Base-by-base conservation (phyloP, 2,113 vertebrate species). In the Nibea coibor region DNA sequence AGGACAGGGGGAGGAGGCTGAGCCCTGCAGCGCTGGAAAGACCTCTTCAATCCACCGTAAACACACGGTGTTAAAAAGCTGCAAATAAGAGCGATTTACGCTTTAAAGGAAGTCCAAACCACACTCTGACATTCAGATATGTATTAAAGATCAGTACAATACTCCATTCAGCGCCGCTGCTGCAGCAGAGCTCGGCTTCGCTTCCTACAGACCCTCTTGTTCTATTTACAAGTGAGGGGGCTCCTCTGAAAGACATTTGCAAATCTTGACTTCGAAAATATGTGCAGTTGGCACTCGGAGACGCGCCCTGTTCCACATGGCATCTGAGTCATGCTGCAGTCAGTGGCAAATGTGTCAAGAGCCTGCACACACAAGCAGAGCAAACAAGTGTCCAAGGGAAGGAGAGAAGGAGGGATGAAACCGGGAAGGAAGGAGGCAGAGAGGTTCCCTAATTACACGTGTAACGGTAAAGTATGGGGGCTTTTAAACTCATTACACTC, bases 201-300 rank as follows among this genome's bases (percentile, higher is more conserved):
- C 78, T 45, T 84, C 78, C 76, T 51, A 80, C 86, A 74, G 90
- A 86, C 70, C 70, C 77, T 39, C 35, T 89, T 80, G 74, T 85
- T 80, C 84, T 89, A 28, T 91, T 89, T 81, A 79, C 81, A 81
- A 93, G 88, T 87, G 86, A 87, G 88, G 90, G 91, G 91, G 85
- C 88, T 85, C 82, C 35, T 80, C 87, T 93, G 87, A 94, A 82
- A 91, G 84, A 89, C 89, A 78, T 93, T 91, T 88, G 89, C 94
- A 94, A 91, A 96, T 96, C 91, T 92, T 95, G 93, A 95, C 94
- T 95, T 87, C 87, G 87, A 90, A 96, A 95, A 83, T 93, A 95
- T 94, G 94, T 75, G 79, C 91, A 94, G 82, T 93, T 96, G 94
- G 94, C 94, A 93, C 76, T 53, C 58, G 74, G 89, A 92, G 93